phyloP scores from a whole-genome alignment of 2,888 invertebrate genomes.

The Axea sp. region DNA sequence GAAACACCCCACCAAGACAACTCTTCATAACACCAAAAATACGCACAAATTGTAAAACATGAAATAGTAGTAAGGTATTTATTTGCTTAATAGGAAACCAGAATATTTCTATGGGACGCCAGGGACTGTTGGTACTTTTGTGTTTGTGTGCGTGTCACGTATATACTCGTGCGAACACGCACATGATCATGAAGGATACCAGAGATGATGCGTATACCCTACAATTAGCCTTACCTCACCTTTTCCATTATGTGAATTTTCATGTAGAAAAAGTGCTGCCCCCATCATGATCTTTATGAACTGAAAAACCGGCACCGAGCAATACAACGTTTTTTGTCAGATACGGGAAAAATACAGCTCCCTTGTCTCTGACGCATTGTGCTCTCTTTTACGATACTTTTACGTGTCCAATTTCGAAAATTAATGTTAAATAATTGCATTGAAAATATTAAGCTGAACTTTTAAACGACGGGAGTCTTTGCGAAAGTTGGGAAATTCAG shows the following conservation, averaged over 20 bases:
- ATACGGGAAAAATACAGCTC: constrained; percentile 16
- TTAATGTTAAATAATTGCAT: too few relatives aligned
- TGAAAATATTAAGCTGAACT: too few relatives aligned
- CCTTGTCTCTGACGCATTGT: constrained; percentile 4
- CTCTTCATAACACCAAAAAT: too few relatives aligned
- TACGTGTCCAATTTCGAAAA: not conserved
- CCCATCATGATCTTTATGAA: constrained; percentile 32
- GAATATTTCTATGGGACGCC: constrained; percentile 51
- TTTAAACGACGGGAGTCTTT: too few relatives aligned
- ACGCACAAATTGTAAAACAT: constrained; percentile 4
- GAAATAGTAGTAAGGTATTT: constrained; percentile 24
- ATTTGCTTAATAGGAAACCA: constrained; percentile 48
- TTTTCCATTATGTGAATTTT: constrained; percentile 53
- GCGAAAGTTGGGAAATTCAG: too few relatives aligned
- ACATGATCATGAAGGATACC: constrained; percentile 22
- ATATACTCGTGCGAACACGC: constrained; percentile 15
- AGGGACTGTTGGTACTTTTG: constrained; percentile 28
- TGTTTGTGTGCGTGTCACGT: constrained; percentile 3
- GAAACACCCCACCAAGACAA: too few relatives aligned
- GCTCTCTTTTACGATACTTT: constrained; percentile 25
- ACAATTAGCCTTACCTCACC: constrained; percentile 56
- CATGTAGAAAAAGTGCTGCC: constrained; percentile 48
- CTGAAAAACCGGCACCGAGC: constrained; percentile 10
- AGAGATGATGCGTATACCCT: constrained; percentile 53
- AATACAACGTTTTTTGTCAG: constrained; percentile 17